Percentiles rank a stretch among this genome's conserved stretches.
Conservation (phyloP, 64 coral and sea anemone species). For the Montipora sp. region DNA sequence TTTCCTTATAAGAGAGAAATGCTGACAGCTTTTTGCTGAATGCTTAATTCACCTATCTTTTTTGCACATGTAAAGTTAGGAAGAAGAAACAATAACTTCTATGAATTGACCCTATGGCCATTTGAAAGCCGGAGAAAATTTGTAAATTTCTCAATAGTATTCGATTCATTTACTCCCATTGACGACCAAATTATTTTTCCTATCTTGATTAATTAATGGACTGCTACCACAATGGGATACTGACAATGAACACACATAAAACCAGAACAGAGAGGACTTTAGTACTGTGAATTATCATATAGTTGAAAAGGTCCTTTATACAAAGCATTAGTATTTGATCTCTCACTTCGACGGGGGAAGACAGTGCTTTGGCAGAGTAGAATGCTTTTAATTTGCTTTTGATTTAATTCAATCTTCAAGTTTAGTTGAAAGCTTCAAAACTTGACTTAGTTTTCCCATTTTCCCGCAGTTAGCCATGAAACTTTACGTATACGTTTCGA, state of each 20-base stretch:
- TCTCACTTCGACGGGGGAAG: background rate
- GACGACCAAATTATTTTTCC: background rate
- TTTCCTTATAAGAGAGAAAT: too few relatives aligned
- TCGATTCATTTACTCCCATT: background rate
- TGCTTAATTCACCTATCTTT: too few relatives aligned
- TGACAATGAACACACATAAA: background rate
- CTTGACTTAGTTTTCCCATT: background rate
- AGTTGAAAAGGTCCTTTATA: background rate
- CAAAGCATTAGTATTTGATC: background rate
- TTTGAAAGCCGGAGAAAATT: background rate
- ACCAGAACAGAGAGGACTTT: background rate
- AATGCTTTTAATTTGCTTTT: background rate
- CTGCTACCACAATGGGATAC: background rate
- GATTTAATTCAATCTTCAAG: conserved; percentile 16
- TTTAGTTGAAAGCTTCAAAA: background rate
- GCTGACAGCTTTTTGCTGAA: too few relatives aligned
- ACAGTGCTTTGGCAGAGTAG: background rate
- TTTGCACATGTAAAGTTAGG: too few relatives aligned
- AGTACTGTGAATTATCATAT: background rate
- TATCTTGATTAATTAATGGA: conserved; percentile 4
- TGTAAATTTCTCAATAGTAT: background rate
- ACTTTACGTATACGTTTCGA: background rate
- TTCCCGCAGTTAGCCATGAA: conserved; percentile 6
- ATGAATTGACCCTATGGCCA: too few relatives aligned
- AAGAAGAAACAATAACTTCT: too few relatives aligned